Conservation (phyloP, 2,888 invertebrate genomes). For the Deroplatys truncata region DNA sequence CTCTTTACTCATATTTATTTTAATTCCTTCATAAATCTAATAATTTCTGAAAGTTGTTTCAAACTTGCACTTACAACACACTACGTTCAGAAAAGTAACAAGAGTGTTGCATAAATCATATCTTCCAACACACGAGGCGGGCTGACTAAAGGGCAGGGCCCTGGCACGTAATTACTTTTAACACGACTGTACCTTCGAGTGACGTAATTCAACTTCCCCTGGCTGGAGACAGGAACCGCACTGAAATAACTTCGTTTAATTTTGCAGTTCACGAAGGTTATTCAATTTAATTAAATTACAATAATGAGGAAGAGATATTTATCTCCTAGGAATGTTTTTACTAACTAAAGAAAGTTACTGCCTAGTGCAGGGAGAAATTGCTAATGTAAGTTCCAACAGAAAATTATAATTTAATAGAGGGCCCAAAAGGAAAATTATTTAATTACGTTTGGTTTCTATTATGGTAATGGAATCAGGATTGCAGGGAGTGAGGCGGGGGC, state of each 20-base stretch:
- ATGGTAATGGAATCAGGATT: slow-evolving; percentile 33
- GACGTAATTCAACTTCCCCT: slow-evolving; percentile 25
- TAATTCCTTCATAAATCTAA: no score
- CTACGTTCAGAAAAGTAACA: no score
- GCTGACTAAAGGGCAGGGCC: not conserved
- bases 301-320: slow-evolving; percentile 34
- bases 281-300: slow-evolving; percentile 33
- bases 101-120: not conserved
- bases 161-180: not conserved
- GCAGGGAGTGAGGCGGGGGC: slow-evolving; percentile 7
- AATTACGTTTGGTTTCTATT: slow-evolving; percentile 33
- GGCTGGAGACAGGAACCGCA: slow-evolving; percentile 28
- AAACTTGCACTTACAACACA: no score
- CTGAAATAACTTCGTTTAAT: slow-evolving; percentile 29
- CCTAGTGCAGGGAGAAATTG: slow-evolving; percentile 27
- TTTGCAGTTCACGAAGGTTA: slow-evolving; percentile 27
- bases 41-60: no score
- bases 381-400: slow-evolving; percentile 30
- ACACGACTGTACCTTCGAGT: slow-evolving; percentile 9
- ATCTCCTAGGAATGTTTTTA: slow-evolving; percentile 27
- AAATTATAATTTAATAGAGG: slow-evolving; percentile 33
- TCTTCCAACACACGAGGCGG: not conserved
- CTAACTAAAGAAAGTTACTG: slow-evolving; percentile 30
- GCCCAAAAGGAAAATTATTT: slow-evolving; percentile 30
- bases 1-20: no score